These are phyloP conservation scores for Cheilosia vulpina DNA, from an alignment of 2,888 invertebrate genomes.

Conservation along the genomic window DNA sequence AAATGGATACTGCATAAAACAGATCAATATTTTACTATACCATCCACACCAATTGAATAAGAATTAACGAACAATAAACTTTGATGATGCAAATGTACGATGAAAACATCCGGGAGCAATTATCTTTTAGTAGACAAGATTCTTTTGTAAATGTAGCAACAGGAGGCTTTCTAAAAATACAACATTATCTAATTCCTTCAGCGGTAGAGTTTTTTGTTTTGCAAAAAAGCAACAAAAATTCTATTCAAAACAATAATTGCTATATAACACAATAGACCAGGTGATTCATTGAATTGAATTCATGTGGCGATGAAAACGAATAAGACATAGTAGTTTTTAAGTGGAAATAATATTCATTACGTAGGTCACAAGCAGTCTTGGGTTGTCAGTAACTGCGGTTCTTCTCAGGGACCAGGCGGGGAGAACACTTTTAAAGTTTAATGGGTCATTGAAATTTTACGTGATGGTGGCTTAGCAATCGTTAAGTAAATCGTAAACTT, in stretches of 20 bases:
- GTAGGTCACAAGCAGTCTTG: constrained; percentile 7
- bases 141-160: constrained; percentile 42
- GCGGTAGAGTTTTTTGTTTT: background rate
- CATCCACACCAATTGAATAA: constrained; percentile 44
- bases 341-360: constrained; percentile 41
- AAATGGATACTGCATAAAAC: constrained; percentile 18
- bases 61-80: constrained; percentile 29
- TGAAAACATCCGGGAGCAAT: constrained; percentile 52
- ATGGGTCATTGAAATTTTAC: constrained; percentile 69
- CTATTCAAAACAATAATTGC: constrained; percentile 22
- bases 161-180: constrained; percentile 38
- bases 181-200: constrained; percentile 37
- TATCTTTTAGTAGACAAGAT: constrained; percentile 15
- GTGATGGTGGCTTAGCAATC: constrained; percentile 28
- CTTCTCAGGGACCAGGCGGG: background rate
- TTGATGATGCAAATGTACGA: constrained; percentile 14
- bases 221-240: constrained; percentile 1
- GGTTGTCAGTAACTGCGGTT: constrained; percentile 22
- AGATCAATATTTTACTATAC: background rate
- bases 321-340: constrained; percentile 22
- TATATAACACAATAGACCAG: constrained; percentile 18
- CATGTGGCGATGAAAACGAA: constrained; percentile 42
- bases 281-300: constrained; percentile 54
- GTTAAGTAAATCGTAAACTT: background rate
- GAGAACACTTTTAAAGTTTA: constrained; percentile 57